phyloP scores from a whole-genome alignment of 2,797 vertebrate genomes.

The Heteromormyrus szaboi region DNA sequence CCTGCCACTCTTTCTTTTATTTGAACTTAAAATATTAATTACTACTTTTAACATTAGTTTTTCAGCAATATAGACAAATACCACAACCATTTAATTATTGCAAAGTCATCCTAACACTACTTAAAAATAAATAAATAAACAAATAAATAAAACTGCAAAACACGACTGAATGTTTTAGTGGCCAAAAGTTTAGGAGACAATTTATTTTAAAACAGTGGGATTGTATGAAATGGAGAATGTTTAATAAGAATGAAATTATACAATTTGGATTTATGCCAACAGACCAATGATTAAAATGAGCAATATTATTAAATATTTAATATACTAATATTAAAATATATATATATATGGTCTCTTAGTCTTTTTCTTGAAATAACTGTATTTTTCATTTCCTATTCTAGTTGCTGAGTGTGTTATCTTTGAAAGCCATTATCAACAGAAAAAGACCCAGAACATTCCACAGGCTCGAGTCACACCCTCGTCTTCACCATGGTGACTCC shows the following conservation, averaged over 20 bases:
- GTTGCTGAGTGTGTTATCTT: background rate
- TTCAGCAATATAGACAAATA: background rate
- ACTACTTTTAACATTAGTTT: background rate
- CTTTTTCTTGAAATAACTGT: background rate
- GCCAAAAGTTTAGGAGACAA: background rate
- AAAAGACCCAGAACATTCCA: background rate
- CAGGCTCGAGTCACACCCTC: background rate
- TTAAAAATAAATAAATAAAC: background rate
- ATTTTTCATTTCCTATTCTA: background rate
- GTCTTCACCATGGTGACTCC: background rate
- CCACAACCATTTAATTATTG: background rate
- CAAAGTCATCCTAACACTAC: background rate
- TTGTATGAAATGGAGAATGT: background rate
- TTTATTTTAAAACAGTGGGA: background rate
- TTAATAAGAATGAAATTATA: background rate
- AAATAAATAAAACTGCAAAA: background rate
- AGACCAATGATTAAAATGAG: background rate
- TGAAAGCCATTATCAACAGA: background rate
- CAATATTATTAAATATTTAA: background rate
- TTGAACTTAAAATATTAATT: background rate
- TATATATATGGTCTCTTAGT: background rate
- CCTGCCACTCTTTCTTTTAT: conserved; percentile 11
- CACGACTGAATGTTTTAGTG: background rate
- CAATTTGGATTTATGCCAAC: background rate
- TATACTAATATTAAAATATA: background rate